Base-by-base conservation (phyloP, 2,113 vertebrate species). In the Neodontobutis hainanensis region DNA sequence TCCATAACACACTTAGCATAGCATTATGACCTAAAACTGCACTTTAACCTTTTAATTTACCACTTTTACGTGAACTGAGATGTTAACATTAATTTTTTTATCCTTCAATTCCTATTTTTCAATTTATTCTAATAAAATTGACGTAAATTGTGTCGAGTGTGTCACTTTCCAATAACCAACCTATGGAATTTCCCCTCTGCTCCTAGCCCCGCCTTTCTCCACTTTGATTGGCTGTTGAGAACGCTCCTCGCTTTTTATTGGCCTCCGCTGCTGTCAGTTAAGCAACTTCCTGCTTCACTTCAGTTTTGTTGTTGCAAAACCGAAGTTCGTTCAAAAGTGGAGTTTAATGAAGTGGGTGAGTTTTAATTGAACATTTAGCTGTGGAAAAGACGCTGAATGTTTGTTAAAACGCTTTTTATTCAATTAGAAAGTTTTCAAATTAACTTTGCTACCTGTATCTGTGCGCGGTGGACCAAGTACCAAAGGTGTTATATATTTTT, bases 131-230 rank as follows among this genome's bases (percentile, higher is more conserved):
- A 3, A 27, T 27, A 27, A 27, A 1, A 2, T 53, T 56, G 62
- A 42, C 27, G 9, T 61, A 6, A 27, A 9, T 32, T 70, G 78
- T 67, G 40, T 61, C 34, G 4, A 34, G 42, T 35, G 44, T 40
- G 10, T 8, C 8, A n/a, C n/a, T 55, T 27, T 0, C 16, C 2
- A 6, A 11, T 38, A 0, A 12, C 1, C 59, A 43, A 75, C 53
- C 15, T 38, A 50, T 72, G 91, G 92, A 92, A 92, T 90, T 91
- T 88, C 90, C 89, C 90, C 64, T 53, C 77, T n/a, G 1, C 11
- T n/a, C 8, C 0, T 2, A 8, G 57, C 0, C 27, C 78, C 85
- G 52, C 84, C 84, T 70, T 56, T 27, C 4, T 0, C 2, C 8
- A 1, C 38, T 67, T 11, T 53, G 53, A 84, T 85, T 87, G 85